phyloP scores from a whole-genome alignment of 2,888 invertebrate genomes.

The Euzetes globulus region DNA sequence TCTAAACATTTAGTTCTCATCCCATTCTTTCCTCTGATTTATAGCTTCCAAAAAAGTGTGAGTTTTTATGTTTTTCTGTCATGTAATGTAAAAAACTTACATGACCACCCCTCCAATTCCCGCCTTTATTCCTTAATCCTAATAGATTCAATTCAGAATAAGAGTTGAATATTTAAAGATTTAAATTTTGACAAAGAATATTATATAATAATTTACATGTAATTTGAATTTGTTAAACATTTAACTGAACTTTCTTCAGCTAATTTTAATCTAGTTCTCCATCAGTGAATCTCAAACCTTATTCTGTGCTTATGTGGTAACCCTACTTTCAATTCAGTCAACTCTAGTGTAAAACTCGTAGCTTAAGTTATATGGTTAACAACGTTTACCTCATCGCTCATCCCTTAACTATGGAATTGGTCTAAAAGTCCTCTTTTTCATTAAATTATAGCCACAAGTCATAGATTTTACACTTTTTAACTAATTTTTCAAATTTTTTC shows the following conservation, averaged over 20 bases:
- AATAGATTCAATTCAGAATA: no score
- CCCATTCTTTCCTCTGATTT: not conserved
- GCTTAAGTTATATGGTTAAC: not conserved
- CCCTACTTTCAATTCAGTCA: not conserved
- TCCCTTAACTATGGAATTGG: not conserved
- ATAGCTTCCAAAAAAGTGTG: not conserved
- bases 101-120: no score
- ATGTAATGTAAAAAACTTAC: not conserved
- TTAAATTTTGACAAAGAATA: no score
- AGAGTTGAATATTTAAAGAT: no score
- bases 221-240: no score
- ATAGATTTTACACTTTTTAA: not conserved
- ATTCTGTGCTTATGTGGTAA: no score
- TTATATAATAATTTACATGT: no score
- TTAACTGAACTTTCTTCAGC: no score
- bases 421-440: not conserved
- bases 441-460: not conserved
- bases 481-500: no score
- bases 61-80: not conserved
- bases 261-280: no score
- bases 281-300: no score
- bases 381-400: not conserved
- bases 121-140: no score
- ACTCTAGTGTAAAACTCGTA: slow-evolving; percentile 12
- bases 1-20: not conserved